These are phyloP conservation scores for Euclidia mi DNA, from an alignment of 2,888 invertebrate genomes.

Conservation along the genomic window DNA sequence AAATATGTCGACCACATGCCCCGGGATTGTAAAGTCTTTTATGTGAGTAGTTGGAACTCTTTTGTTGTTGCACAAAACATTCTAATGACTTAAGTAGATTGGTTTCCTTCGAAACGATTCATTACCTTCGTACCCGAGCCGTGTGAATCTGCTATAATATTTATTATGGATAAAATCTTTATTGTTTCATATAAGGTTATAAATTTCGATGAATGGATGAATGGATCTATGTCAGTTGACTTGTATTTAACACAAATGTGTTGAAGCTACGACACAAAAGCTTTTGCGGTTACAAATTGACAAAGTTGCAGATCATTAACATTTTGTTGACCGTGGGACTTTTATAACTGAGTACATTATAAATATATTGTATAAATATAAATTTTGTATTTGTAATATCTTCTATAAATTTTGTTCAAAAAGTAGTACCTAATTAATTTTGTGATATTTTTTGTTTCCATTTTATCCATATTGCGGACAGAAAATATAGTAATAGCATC, in stretches of 20 bases:
- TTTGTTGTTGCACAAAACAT: constrained; percentile 31
- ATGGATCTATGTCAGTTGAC: constrained; percentile 1
- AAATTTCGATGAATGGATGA: not conserved
- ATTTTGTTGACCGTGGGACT: not conserved
- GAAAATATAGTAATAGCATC: too few relatives aligned
- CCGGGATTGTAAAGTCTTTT: constrained; percentile 32
- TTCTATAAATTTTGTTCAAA: too few relatives aligned
- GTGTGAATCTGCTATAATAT: constrained; percentile 3
- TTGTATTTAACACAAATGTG: not conserved
- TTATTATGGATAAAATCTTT: constrained; percentile 2
- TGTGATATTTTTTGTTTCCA: too few relatives aligned
- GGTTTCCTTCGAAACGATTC: constrained; percentile 27
- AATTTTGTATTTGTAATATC: too few relatives aligned
- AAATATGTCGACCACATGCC: constrained; percentile 50
- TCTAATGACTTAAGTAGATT: constrained; percentile 3
- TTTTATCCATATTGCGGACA: too few relatives aligned
- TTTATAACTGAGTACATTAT: too few relatives aligned
- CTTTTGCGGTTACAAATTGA: constrained; percentile 1
- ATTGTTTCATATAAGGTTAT: too few relatives aligned
- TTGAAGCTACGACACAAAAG: not conserved
- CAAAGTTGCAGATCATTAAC: not conserved
- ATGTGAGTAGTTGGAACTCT: constrained; percentile 17
- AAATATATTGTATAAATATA: too few relatives aligned
- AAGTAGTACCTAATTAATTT: too few relatives aligned
- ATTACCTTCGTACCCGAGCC: constrained; percentile 9